Base-by-base conservation (phyloP, 2,113 vertebrate genomes). In the Fukomys damarensis region DNA sequence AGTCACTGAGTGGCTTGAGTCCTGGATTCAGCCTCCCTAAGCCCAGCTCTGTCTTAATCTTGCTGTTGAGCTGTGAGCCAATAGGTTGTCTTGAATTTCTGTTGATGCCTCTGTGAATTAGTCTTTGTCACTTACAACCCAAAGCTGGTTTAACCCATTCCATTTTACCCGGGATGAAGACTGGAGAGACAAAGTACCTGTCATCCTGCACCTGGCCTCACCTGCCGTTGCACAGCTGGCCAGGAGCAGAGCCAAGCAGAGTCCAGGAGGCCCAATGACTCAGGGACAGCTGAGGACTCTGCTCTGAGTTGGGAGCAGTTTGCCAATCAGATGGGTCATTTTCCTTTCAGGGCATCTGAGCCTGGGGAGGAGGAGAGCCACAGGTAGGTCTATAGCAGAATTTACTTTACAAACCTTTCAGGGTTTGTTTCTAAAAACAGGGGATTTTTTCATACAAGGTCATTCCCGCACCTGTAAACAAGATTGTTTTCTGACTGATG, bases 1-100 rank as follows among this genome's bases (percentile, higher is more conserved):
- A 43, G 28, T 11, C 4, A 0, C 2, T 9, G 11, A 5, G 6
- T n/a, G 38, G 76, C 2, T 35, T 20, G 41, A 0, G 19, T n/a
- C 24, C 87, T 63, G 41, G 41, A 59, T 41, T 89, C 6, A 12
- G n/a, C 41, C 32, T 56, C 46, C 32, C 49, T 22, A 56, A 26
- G 20, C 72, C n/a, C 32, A 22, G n/a, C 9, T 43, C 86, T 38
- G n/a, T 63, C 3, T 12, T 12, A 22, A 38, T 13, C 28, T 52
- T 89, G 43, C 43, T 30, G 2, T 81, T 91, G 38, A 56, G 65
- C 65, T 43, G 10, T 35, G 72, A 70, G 28, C 35, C 63, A 84
- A 59, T 77, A 81, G 43, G 58, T 10, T 28, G 20, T 35, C 28
- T 58, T 49, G 32, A 28, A 8, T 28, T 56, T 92, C 85, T 70